These are phyloP conservation scores for Megaceryle maxima DNA, from an alignment of 2,113 vertebrate genomes.

Conservation along the genomic window DNA sequence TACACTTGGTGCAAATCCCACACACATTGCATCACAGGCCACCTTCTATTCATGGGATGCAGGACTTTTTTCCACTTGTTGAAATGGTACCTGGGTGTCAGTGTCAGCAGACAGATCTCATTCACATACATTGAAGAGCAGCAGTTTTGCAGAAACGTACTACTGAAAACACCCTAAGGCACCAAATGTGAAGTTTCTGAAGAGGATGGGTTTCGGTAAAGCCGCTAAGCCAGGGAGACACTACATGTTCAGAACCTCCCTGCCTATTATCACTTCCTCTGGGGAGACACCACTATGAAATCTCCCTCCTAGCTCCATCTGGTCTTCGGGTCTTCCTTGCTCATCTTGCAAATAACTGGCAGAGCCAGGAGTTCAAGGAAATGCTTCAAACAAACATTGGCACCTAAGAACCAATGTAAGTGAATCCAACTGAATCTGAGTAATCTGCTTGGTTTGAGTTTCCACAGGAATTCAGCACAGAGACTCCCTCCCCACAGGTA, in stretches of 20 bases:
- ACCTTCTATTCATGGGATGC: not conserved
- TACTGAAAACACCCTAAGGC: not conserved
- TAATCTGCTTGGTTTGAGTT: not conserved
- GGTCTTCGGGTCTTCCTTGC: not conserved
- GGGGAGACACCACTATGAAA: not conserved
- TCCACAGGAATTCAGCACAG: not conserved
- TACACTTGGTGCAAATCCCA: not conserved
- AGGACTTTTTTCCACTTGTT: not conserved
- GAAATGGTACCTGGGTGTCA: not conserved
- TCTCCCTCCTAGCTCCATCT: not conserved
- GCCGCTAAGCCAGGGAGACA: not conserved
- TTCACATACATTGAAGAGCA: not conserved
- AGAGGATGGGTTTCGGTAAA: not conserved
- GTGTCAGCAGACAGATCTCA: not conserved
- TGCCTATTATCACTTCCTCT: not conserved
- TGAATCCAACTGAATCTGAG: not conserved
- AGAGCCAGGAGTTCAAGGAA: not conserved
- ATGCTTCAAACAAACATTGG: not conserved
- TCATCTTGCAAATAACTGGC: not conserved
- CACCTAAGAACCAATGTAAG: not conserved
- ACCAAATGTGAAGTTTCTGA: not conserved
- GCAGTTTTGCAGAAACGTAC: not conserved
- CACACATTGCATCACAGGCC: accelerated
- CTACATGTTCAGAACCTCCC: not conserved
- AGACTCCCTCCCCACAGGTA: not conserved